phyloP scores from a whole-genome alignment of 2,888 invertebrate species.

The Tiliacea citrago region DNA sequence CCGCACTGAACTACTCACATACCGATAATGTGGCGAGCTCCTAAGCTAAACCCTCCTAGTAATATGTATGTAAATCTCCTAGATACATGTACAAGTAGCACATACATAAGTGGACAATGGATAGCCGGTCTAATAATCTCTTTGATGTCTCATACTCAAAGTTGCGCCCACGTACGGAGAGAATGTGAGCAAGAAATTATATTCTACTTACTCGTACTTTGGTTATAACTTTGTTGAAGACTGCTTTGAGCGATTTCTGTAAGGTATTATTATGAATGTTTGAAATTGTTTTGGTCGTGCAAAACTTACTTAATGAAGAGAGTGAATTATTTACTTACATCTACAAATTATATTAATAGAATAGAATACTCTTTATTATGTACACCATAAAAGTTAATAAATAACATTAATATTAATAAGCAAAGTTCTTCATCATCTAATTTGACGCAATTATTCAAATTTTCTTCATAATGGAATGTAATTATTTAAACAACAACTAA shows the following conservation, averaged over 20 bases:
- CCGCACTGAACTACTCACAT: constrained; percentile 1
- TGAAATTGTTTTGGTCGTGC: background rate
- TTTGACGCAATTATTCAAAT: background rate
- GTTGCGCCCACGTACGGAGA: constrained; percentile 20
- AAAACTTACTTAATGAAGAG: background rate
- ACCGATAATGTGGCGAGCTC: constrained; percentile 31
- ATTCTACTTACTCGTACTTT: constrained; percentile 16
- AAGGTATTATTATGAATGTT: constrained; percentile 4
- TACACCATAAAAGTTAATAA: too few species aligned
- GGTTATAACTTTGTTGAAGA: constrained; percentile 18
- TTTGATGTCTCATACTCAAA: constrained; percentile 60
- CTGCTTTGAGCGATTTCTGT: constrained; percentile 37
- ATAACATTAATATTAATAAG: too few species aligned
- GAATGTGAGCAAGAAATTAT: constrained; percentile 56
- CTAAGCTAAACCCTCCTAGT: constrained; percentile 17
- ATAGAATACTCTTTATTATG: too few species aligned
- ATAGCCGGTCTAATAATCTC: constrained; percentile 53
- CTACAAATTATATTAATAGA: background rate
- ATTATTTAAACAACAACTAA: background rate
- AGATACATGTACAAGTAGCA: constrained; percentile 39
- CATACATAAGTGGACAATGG: constrained; percentile 58
- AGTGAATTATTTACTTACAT: background rate
- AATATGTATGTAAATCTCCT: constrained; percentile 58
- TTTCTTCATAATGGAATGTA: background rate
- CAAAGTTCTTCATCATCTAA: background rate